phyloP scores from a whole-genome alignment of 2,888 invertebrate species.

The Tanypteryx hageni region DNA sequence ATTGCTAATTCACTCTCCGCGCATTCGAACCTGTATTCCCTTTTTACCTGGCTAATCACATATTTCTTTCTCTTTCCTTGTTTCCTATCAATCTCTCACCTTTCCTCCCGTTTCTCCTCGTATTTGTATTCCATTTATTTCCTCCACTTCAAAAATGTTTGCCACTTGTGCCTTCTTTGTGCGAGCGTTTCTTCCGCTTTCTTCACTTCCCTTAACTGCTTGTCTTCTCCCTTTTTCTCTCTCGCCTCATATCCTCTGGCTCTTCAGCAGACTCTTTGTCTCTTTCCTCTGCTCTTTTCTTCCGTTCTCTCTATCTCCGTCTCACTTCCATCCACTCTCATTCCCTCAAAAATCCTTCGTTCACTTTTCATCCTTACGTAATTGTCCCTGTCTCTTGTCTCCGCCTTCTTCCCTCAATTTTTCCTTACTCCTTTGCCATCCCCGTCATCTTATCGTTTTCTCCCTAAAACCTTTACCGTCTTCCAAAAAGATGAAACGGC shows the following conservation, averaged over 20 bases:
- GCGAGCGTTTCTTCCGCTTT: not conserved
- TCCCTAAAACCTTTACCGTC: too few species aligned
- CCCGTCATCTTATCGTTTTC: too few species aligned
- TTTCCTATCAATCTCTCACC: too few species aligned
- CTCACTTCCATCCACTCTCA: not conserved
- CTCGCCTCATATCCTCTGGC: not conserved
- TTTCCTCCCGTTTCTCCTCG: too few species aligned
- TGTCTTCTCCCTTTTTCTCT: not conserved
- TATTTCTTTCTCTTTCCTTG: too few species aligned
- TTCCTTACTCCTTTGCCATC: not conserved
- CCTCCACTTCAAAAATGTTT: conserved; percentile 16
- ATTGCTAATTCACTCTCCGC: too few species aligned
- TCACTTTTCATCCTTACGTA: not conserved
- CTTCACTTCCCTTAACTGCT: conserved; percentile 23
- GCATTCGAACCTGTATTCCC: too few species aligned
- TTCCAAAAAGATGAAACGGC: too few species aligned
- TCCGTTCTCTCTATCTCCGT: not conserved
- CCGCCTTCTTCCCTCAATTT: not conserved
- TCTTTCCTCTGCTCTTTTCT: too few species aligned
- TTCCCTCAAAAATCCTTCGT: too few species aligned
- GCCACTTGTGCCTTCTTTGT: not conserved
- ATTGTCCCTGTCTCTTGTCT: not conserved
- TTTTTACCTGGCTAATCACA: too few species aligned
- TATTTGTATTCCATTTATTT: too few species aligned
- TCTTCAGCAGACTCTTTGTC: not conserved